Evolutionary conservation across 2,888 invertebrate genomes (phyloP), one percentile per base, ranked within the genome.

Genomic region (Hydropsyche betteni): DNA sequence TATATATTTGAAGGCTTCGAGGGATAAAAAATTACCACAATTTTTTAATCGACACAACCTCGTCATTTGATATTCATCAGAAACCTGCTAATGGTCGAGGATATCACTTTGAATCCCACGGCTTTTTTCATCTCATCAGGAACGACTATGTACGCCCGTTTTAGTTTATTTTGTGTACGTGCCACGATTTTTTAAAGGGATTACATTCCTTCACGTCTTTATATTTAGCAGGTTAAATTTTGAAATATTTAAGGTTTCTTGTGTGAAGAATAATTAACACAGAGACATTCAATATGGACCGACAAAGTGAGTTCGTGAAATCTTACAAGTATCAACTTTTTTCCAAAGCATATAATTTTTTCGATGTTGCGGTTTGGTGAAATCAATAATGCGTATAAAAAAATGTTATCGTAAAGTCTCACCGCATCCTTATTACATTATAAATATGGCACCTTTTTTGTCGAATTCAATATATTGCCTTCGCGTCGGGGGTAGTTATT

Each of bases 31-130:
- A 14, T 72, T 58, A 72, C 72, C 72, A 38, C 72, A 38, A 58
- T 70, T 70, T 53, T 70, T 70, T 53, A 64, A 36, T 34, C 34
- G 33, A 16, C 44, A 8, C 44, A 24, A 33, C 16, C 33, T 61
- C 64, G 70, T 51, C 69, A 75, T 75, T 75, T 64, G 75, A 75
- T 75, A 75, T 69, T 69, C 75, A 75, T 52, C 69, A 69, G 75
- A 61, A 55, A 69, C 69, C 69, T 68, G 36, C 53, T 70, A 70
- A 64, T 64, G 64, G 64, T 64, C 6, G 34, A 55, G 53, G 70
- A 51, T 70, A 70, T 70, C 70, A 34, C n/a, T 53, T 53, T 33
- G 51, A 52, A 70, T 70, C 70, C 51, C 53, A 53, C 53, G 53
- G n/a, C 33, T 70, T 70, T 16, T 70, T 70, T 53, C 64, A 64